Percentiles rank a stretch among this genome's conserved stretches.
Evolutionary conservation across 2,888 invertebrate species (phyloP).

Genomic region (Boloria selene): DNA sequence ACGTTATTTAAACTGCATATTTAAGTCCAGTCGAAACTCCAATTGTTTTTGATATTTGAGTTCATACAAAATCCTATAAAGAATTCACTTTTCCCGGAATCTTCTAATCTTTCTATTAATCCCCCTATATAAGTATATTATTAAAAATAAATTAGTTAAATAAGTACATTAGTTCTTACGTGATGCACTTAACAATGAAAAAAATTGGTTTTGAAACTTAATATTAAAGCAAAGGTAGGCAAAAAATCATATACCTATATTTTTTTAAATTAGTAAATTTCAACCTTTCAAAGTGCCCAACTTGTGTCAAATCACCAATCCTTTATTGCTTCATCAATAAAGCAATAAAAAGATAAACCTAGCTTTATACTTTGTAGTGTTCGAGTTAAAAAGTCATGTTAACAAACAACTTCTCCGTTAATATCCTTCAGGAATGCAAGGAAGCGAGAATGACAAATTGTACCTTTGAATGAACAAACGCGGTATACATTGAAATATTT

Average conservation of each 20-base stretch:
- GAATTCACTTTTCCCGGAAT: too few species aligned
- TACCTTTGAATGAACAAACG: slow-evolving; percentile 32
- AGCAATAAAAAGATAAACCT: slow-evolving; percentile 35
- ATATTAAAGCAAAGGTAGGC: too few species aligned
- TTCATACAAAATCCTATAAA: not conserved
- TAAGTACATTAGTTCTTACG: too few species aligned
- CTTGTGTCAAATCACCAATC: slow-evolving; percentile 9
- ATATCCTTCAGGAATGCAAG: slow-evolving; percentile 43
- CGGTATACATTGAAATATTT: slow-evolving; percentile 23
- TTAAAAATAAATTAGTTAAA: too few species aligned
- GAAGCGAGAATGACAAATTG: slow-evolving; percentile 44
- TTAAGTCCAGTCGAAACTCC: too few species aligned
- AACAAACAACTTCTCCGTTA: slow-evolving; percentile 37
- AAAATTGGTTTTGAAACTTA: too few species aligned
- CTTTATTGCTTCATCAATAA: slow-evolving; percentile 7
- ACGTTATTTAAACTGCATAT: too few species aligned
- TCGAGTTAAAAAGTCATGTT: slow-evolving; percentile 33
- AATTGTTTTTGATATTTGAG: not conserved
- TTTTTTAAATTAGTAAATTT: not conserved
- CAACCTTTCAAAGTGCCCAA: not conserved
- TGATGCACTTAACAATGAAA: too few species aligned
- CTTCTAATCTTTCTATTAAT: too few species aligned
- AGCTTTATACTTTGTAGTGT: slow-evolving; percentile 16
- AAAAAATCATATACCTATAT: too few species aligned
- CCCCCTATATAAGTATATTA: too few species aligned